phyloP scores from a whole-genome alignment of 37 sponge, comb jelly and placozoan species.

The Ephydatia muelleri region DNA sequence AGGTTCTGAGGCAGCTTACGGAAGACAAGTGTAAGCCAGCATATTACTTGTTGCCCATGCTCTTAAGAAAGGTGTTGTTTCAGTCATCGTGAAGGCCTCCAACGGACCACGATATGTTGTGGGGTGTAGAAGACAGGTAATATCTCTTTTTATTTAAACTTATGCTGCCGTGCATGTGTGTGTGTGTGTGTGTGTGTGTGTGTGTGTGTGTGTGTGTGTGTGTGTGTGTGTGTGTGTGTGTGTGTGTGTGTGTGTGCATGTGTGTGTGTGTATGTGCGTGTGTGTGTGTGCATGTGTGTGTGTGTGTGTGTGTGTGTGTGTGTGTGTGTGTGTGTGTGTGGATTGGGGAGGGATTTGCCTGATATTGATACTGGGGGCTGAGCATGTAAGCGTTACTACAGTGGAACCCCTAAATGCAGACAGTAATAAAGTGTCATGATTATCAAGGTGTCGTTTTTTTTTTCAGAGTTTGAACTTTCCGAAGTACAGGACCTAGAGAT shows the following conservation, averaged over 20 bases:
- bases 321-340: not conserved
- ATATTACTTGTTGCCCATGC: not conserved
- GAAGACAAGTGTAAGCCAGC: slow-evolving; percentile 94
- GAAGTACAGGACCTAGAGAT: too few species aligned
- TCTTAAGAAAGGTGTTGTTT: not conserved
- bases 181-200: not conserved
- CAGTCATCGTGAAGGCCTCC: slow-evolving; percentile 98
- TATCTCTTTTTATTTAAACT: not conserved
- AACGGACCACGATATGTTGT: slow-evolving; percentile 99
- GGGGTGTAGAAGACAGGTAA: slow-evolving; percentile 90
- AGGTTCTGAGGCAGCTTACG: slow-evolving; percentile 94
- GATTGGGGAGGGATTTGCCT: too few species aligned
- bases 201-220: slow-evolving; percentile 17
- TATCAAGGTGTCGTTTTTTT: too few species aligned
- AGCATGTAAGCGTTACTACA: too few species aligned
- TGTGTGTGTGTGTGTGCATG: slow-evolving; percentile 11
- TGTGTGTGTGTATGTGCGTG: slow-evolving; percentile 2
- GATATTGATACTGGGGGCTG: too few species aligned
- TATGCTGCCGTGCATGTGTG: not conserved
- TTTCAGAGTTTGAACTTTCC: too few species aligned
- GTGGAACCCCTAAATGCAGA: too few species aligned
- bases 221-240: slow-evolving; percentile 7
- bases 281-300: not conserved
- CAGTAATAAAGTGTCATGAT: too few species aligned
- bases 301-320: not conserved